phyloP scores from a whole-genome alignment of 2,797 vertebrate genomes.

The Paguma larvata region DNA sequence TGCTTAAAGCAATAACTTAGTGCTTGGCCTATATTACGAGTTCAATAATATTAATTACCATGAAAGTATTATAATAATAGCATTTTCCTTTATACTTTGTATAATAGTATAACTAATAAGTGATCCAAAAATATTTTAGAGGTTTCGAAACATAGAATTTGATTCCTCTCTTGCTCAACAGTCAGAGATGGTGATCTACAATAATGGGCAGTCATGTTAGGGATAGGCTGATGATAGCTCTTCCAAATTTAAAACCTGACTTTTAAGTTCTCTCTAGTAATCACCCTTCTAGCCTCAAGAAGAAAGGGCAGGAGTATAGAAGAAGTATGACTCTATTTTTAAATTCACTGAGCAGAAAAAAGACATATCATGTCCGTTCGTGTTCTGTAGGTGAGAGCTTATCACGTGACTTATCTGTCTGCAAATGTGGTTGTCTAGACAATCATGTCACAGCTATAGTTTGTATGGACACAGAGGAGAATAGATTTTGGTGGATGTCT shows the following conservation, averaged over 20 bases:
- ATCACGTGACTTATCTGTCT: background rate
- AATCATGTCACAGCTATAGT: background rate
- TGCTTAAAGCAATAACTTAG: background rate
- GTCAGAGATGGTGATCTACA: background rate
- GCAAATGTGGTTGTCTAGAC: too few species aligned
- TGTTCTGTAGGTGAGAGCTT: background rate
- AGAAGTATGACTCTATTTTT: background rate
- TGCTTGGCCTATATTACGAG: background rate
- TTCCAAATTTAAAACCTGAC: background rate
- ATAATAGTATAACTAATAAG: background rate
- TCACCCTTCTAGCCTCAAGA: background rate
- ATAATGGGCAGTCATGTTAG: background rate
- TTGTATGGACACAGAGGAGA: background rate
- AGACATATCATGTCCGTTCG: rapidly evolving
- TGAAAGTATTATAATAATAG: background rate
- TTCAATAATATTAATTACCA: background rate
- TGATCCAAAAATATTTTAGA: background rate
- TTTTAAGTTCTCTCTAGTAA: background rate
- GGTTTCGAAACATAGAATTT: background rate
- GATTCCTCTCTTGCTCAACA: background rate
- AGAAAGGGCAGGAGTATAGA: background rate
- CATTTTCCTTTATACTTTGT: background rate
- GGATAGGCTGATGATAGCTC: background rate
- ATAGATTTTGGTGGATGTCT: background rate
- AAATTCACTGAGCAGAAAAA: background rate